Evolutionary conservation across 2,888 invertebrate species (phyloP), one percentile per base, ranked within the genome.

Genomic region (Carabus problematicus): DNA sequence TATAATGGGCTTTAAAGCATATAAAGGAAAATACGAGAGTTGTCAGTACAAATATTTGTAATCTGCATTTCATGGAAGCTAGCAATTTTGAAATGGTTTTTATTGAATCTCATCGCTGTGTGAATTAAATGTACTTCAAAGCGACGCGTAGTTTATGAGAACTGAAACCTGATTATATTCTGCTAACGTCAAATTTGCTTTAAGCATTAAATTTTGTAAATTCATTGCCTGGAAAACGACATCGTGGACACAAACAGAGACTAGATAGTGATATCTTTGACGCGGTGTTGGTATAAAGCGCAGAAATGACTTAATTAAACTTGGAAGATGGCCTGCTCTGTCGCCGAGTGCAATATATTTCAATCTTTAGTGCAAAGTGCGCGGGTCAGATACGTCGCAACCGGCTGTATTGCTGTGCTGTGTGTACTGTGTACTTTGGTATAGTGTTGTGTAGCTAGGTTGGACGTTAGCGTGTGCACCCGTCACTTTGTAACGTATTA

Each of bases 231-330:
- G 66, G 66, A 63, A 64, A 59, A 66, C 64, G 47, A 56, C 56
- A 12, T 40, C 9, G 11, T 29, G 56, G 39, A 56, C 56, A 56
- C 64, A 66, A 58, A 59, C 49, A 66, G 45, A 58, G 56, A 12
- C 29, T 29, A 12, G 11, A 45, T 47, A 45, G 61, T 61, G 64
- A 64, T 64, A 47, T 64, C 58, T 64, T 64, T 58, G 66, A 66
- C 59, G 49, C 56, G 19, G 45, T 49, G 58, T 42, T 64, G 47
- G 59, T 58, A 49, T 59, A 66, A 66, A 59, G 66, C 66, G n/a
- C 66, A 66, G 58, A 66, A 66, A 66, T 66, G 66, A 66, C 66
- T 66, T 58, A 66, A 66, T 66, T 66, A 66, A 66, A 59, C 59
- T 58, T 56, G 49, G 18, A 12, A 54, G 64, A 52, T 52, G 52